Percentiles rank a stretch among this genome's conserved stretches.
Evolutionary conservation across 2,113 vertebrate genomes (phyloP).

Genomic region (Scalopus aquaticus): DNA sequence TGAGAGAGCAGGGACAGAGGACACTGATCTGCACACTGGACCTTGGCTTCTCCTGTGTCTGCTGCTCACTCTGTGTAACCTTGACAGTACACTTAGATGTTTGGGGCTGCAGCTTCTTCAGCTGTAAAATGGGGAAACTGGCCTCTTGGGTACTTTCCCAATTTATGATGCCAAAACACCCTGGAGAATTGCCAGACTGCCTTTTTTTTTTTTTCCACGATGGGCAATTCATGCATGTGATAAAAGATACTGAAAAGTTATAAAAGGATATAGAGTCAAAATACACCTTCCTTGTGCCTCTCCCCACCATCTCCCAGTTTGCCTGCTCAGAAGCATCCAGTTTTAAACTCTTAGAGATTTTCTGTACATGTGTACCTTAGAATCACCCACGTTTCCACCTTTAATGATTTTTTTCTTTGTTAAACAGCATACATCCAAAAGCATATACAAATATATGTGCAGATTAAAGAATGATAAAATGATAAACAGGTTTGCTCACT

Average conservation of each 20-base stretch:
- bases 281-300: not conserved
- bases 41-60: not conserved
- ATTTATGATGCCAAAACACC: conserved; percentile 28
- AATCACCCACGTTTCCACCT: not conserved
- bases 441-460: no score
- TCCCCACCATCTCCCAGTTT: not conserved
- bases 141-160: conserved; percentile 48
- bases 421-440: not conserved
- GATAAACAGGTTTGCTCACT: not conserved
- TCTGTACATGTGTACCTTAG: not conserved
- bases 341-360: not conserved
- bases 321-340: not conserved
- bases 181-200: conserved; percentile 41
- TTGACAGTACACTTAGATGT: not conserved
- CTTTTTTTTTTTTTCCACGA: not conserved
- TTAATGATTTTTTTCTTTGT: not conserved
- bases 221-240: not conserved
- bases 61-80: not conserved
- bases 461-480: not conserved
- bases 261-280: not conserved
- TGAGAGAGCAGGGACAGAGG: not conserved
- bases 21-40: not conserved
- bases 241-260: conserved; percentile 26
- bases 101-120: not conserved
- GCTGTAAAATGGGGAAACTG: conserved; percentile 50